A percentile compares a stretch with the other conserved stretches of the same genome.
Conservation (phyloP, 2,888 invertebrate species). For the Noctua pronuba region DNA sequence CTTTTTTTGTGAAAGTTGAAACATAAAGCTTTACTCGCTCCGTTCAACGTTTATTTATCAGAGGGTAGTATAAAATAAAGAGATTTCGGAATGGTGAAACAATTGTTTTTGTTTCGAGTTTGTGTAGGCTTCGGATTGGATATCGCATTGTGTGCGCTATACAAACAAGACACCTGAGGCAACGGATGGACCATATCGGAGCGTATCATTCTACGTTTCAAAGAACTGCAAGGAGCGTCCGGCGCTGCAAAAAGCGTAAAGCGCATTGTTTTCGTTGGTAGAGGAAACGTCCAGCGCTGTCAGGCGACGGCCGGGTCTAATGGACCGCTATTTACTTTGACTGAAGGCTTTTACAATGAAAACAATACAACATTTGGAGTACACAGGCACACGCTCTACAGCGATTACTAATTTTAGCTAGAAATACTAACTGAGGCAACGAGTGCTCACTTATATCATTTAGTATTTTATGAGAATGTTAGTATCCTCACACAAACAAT, state of each 20-base stretch:
- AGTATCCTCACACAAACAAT: constrained; percentile 17
- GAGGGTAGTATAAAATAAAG: constrained; percentile 43
- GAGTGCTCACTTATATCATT: constrained; percentile 16
- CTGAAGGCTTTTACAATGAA: constrained; percentile 75
- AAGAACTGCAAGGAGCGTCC: constrained; percentile 80
- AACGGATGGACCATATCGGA: constrained; percentile 77
- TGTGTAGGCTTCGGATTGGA: constrained; percentile 66
- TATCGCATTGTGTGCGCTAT: constrained; percentile 72
- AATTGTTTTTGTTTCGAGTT: constrained; percentile 66
- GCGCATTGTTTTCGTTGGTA: constrained; percentile 84
- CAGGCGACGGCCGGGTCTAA: constrained; percentile 81
- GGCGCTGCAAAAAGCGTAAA: constrained; percentile 84
- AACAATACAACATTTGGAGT: constrained; percentile 69
- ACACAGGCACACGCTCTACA: constrained; percentile 49
- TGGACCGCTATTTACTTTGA: constrained; percentile 84
- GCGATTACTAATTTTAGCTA: constrained; percentile 62
- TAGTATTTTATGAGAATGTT: constrained; percentile 17
- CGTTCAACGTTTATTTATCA: constrained; percentile 48
- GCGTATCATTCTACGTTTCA: constrained; percentile 82
- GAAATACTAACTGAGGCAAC: constrained; percentile 11
- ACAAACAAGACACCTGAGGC: constrained; percentile 74
- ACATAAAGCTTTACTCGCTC: constrained; percentile 50
- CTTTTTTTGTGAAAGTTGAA: constrained; percentile 52
- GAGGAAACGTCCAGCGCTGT: constrained; percentile 81
- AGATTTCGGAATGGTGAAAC: constrained; percentile 45